Evolutionary conservation across 2,797 vertebrate species (phyloP).

Genomic region (Benthosema pterotum): DNA sequence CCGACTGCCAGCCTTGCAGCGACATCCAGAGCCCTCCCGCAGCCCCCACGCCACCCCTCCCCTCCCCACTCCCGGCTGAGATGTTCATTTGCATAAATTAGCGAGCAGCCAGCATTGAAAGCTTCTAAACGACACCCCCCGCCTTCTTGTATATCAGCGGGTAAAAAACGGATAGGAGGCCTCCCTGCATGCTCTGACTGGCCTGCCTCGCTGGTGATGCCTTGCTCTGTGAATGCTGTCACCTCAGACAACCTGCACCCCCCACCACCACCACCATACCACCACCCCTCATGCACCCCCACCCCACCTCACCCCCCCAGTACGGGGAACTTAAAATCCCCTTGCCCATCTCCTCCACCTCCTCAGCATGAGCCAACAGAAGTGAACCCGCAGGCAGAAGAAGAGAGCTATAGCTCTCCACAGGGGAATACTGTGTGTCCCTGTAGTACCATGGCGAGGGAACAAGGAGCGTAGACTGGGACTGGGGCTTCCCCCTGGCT

Average conservation of each 20-base stretch:
- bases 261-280: constrained; percentile 8
- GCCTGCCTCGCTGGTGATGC: too few species aligned
- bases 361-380: constrained; percentile 27
- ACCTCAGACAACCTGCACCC: constrained; percentile 19
- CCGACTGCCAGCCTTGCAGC: constrained; percentile 65
- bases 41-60: constrained; percentile 17
- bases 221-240: constrained; percentile 18
- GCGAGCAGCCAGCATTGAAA: constrained; percentile 61
- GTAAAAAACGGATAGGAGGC: constrained; percentile 27
- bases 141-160: constrained; percentile 12
- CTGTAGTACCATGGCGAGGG: constrained; percentile 23
- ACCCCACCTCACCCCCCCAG: too few species aligned
- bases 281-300: neutral
- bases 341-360: constrained; percentile 1
- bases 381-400: constrained; percentile 21
- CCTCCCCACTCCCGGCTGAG: constrained; percentile 44
- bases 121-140: constrained; percentile 67
- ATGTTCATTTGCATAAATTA: constrained; percentile 84
- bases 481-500: constrained; percentile 42
- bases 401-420: constrained; percentile 25
- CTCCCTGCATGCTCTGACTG: neutral
- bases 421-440: constrained; percentile 24
- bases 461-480: constrained; percentile 30
- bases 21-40: constrained; percentile 29
- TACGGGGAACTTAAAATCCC: too few species aligned